phyloP scores from a whole-genome alignment of 2,888 invertebrate genomes.

The Drosophila austrosaltans region DNA sequence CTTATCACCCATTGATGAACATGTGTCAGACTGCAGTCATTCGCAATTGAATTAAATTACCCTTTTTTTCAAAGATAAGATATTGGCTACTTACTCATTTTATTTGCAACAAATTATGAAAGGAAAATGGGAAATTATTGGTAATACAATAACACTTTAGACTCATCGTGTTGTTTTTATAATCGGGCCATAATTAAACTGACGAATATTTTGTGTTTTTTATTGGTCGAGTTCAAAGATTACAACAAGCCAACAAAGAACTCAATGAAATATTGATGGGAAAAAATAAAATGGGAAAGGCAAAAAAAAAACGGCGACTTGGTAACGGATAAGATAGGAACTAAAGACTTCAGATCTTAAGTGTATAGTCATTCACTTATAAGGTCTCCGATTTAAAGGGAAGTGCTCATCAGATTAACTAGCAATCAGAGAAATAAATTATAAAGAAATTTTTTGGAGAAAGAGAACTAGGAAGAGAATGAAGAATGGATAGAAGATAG shows the following conservation, averaged over 20 bases:
- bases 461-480: too few relatives aligned
- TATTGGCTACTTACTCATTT: conserved; percentile 2
- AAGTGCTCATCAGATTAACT: too few relatives aligned
- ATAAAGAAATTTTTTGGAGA: too few relatives aligned
- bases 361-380: background rate
- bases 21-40: conserved; percentile 1
- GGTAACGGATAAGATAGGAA: conserved; percentile 9
- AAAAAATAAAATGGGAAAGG: background rate
- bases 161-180: conserved; percentile 29
- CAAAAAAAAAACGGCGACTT: conserved; percentile 4
- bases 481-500: too few relatives aligned
- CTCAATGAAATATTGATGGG: conserved; percentile 19
- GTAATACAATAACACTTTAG: conserved; percentile 17
- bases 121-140: background rate
- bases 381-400: background rate
- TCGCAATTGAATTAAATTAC: background rate
- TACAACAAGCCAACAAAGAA: conserved; percentile 9
- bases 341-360: background rate
- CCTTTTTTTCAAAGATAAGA: background rate
- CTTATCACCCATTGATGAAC: background rate
- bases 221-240: conserved; percentile 23
- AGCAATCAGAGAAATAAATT: too few relatives aligned
- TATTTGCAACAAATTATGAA: background rate
- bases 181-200: conserved; percentile 16
- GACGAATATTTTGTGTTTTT: conserved; percentile 12